These are phyloP conservation scores for Rhinolophus ferrumequinum DNA, from an alignment of 2,113 vertebrate species.

Conservation along the genomic window DNA sequence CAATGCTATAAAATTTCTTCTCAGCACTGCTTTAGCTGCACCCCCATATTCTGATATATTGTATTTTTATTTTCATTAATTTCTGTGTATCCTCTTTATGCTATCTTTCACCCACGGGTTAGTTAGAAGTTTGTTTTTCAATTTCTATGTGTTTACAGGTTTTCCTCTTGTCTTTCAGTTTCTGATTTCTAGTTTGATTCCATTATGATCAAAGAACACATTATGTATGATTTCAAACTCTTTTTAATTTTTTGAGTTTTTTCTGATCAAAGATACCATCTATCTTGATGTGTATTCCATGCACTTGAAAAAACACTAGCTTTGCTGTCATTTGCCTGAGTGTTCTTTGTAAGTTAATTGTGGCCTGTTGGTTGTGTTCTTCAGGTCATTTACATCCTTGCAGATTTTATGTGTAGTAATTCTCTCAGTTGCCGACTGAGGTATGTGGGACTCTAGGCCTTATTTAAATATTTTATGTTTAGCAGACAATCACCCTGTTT, in stretches of 20 bases:
- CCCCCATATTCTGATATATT: background rate
- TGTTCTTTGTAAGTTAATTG: background rate
- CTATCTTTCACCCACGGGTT: background rate
- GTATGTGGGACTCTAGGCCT: background rate
- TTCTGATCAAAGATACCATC: background rate
- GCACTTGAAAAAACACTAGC: background rate
- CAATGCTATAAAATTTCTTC: background rate
- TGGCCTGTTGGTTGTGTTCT: background rate
- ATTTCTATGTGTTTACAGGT: background rate
- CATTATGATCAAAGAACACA: background rate
- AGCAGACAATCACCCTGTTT: background rate
- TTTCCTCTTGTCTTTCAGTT: background rate
- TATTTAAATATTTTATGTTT: background rate
- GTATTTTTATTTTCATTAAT: background rate
- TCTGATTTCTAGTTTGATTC: background rate
- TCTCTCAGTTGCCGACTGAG: background rate
- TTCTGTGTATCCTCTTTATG: background rate
- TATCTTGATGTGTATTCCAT: background rate
- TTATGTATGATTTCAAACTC: background rate
- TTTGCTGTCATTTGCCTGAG: background rate
- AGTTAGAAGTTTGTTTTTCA: background rate
- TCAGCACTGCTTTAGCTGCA: background rate
- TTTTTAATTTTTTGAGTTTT: background rate
- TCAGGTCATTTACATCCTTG: background rate
- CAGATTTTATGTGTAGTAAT: background rate